Evolutionary conservation across 1,140 invertebrate genomes (phyloP), one percentile per base, ranked within the genome.

Genomic region (Eupristina koningsbergeri): DNA sequence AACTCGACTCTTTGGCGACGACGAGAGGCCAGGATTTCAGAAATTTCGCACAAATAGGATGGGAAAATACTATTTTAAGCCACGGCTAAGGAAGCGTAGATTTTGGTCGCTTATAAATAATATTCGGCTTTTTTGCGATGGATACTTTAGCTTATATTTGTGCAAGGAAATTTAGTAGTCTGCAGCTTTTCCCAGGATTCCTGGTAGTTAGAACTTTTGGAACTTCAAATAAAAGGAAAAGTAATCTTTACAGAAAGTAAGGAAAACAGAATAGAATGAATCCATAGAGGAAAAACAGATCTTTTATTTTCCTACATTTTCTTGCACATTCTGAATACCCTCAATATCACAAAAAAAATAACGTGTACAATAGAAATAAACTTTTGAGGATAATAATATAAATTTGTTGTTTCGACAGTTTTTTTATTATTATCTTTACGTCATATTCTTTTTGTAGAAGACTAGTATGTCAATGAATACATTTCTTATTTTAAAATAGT

Each of bases 71-170:
- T 29, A 36, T 67, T 39, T 19, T 19, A 29, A 36, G 64, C 0
- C 34, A 29, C 1, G 3, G 34, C 5, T 36, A 58, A 58, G 64
- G 22, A 36, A 22, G 11, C 31, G 17, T 9, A 22, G 34, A 67
- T 36, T 36, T 36, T n/a, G 0, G 64, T 17, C 19, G 8, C 31
- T 67, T 36, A 29, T 67, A 67, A 67, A 39, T 67, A 67, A 67
- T 67, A 36, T 13, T 36, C 19, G 64, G 36, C 34, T 34, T 67
- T 34, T 7, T n/a, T n/a, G 34, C 0, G 13, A 67, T 39, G 64
- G 31, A 36, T 67, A 34, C 34, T 67, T 36, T 29, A 67, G 36
- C 34, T 67, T 67, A 67, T 67, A 67, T 67, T 67, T 67, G 64
- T 36, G 22, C 64, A 67, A 67, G 64, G 64, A 39, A 67, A 67